These are phyloP conservation scores for Crocidura indochinensis DNA, from an alignment of 2,797 vertebrate genomes.

Conservation along the genomic window DNA sequence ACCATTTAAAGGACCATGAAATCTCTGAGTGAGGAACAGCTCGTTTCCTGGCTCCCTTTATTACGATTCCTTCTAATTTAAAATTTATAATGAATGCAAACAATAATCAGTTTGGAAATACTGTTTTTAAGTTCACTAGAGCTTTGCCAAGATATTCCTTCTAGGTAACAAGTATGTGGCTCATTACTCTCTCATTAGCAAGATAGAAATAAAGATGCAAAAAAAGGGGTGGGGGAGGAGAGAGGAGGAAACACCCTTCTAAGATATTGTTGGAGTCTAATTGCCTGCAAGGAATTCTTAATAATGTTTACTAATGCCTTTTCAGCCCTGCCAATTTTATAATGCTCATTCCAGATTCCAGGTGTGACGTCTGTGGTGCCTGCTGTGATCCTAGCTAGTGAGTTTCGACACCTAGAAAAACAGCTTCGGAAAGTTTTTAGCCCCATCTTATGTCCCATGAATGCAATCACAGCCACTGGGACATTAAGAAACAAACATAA, in stretches of 20 bases:
- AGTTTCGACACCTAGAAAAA: slow-evolving; percentile 84
- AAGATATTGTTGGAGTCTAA: slow-evolving; percentile 90
- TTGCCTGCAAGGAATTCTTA: slow-evolving; percentile 92
- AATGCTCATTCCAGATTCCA: slow-evolving; percentile 88
- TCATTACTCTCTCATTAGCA: slow-evolving; percentile 93
- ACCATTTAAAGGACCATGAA: slow-evolving; percentile 84
- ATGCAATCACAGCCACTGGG: slow-evolving; percentile 87
- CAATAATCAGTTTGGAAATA: slow-evolving; percentile 91
- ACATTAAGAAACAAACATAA: slow-evolving; percentile 79
- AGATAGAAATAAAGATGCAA: slow-evolving; percentile 90
- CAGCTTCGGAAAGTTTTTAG: slow-evolving; percentile 89
- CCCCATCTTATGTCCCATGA: slow-evolving; percentile 90
- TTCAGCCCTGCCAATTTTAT: slow-evolving; percentile 91
- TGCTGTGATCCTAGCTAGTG: slow-evolving; percentile 87
- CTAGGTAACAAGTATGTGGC: slow-evolving; percentile 91
- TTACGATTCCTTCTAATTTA: slow-evolving; percentile 88
- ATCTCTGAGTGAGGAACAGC: slow-evolving; percentile 80
- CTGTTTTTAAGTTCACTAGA: slow-evolving; percentile 90
- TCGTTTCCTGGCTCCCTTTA: slow-evolving; percentile 79
- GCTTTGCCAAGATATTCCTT: slow-evolving; percentile 89
- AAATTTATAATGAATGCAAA: slow-evolving; percentile 89
- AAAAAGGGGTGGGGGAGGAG: slow-evolving; percentile 69
- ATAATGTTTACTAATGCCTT: slow-evolving; percentile 92
- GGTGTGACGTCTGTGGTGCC: slow-evolving; percentile 89
- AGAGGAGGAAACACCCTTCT: slow-evolving; percentile 67